phyloP scores from a whole-genome alignment of 1,140 invertebrate species.

The Lordiphosa stackelbergi region DNA sequence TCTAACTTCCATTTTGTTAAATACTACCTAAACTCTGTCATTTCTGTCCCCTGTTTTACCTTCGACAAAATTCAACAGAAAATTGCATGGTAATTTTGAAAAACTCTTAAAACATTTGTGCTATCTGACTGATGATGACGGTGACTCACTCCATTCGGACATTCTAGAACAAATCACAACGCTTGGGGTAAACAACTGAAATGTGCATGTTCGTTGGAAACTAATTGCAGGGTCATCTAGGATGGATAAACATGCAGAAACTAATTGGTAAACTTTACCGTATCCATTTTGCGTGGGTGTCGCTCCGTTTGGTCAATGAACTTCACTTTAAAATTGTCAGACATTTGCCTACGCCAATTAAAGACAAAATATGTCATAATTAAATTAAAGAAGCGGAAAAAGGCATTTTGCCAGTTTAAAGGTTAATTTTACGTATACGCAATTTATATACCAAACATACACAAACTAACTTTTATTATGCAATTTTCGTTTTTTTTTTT shows the following conservation, averaged over 20 bases:
- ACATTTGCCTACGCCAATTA: conserved; percentile 34
- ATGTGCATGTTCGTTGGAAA: conserved; percentile 32
- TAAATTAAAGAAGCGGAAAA: conserved; percentile 44
- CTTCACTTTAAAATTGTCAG: conserved; percentile 4
- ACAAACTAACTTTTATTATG: conserved; percentile 15
- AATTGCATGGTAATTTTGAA: conserved; percentile 43
- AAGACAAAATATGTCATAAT: conserved; percentile 34
- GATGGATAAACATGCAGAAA: conserved; percentile 28
- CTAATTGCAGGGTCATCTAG: conserved; percentile 46
- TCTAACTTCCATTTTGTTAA: no score
- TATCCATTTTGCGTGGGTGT: not conserved
- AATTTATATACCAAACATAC: conserved; percentile 23
- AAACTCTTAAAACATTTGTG: conserved; percentile 28
- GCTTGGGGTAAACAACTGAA: conserved; percentile 27
- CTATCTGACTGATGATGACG: conserved; percentile 3
- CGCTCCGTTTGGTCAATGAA: not conserved
- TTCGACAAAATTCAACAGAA: conserved; percentile 24
- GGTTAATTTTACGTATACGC: conserved; percentile 68
- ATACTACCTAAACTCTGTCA: no score
- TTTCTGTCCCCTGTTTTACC: not conserved
- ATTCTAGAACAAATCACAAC: conserved; percentile 1
- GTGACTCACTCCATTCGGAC: not conserved
- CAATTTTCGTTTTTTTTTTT: conserved; percentile 7
- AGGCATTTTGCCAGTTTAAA: conserved; percentile 37
- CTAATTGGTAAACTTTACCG: conserved; percentile 45